Conservation (phyloP, 2,797 vertebrate species). For the Thripadectes ignobilis region DNA sequence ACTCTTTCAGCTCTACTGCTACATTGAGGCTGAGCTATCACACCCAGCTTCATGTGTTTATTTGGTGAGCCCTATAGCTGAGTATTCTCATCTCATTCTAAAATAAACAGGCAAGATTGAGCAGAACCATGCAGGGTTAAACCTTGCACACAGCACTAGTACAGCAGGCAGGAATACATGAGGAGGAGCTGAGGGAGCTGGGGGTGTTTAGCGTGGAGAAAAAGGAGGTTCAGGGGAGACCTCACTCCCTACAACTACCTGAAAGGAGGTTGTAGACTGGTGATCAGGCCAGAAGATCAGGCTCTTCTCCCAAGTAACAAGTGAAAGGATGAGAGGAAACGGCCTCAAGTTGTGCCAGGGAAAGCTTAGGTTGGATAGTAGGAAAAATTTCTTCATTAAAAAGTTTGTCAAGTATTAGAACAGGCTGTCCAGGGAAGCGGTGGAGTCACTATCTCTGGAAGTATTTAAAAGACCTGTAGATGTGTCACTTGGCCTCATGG, state of each 20-base stretch:
- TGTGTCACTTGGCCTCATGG: neutral
- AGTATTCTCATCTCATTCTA: neutral
- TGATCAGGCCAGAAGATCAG: too few relatives aligned
- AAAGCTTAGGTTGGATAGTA: neutral
- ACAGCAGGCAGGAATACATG: neutral
- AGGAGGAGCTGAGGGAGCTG: neutral
- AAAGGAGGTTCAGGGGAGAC: neutral
- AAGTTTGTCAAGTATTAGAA: neutral
- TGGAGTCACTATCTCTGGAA: neutral
- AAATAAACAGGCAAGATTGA: neutral
- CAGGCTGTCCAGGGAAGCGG: neutral
- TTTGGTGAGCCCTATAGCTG: neutral
- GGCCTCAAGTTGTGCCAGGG: neutral
- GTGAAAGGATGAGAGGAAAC: neutral
- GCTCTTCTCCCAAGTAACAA: neutral
- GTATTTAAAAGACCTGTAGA: neutral
- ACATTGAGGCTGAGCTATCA: neutral
- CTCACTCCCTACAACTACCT: neutral
- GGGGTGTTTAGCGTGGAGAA: neutral
- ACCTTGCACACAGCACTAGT: neutral
- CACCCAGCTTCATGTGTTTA: neutral
- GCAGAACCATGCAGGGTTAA: neutral
- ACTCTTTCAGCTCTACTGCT: neutral
- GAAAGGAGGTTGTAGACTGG: neutral
- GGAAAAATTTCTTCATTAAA: neutral